A percentile compares a stretch with the other conserved stretches of the same genome.
These are phyloP conservation scores for Paguma larvata DNA, from an alignment of 2,797 vertebrate genomes.

Conservation along the genomic window DNA sequence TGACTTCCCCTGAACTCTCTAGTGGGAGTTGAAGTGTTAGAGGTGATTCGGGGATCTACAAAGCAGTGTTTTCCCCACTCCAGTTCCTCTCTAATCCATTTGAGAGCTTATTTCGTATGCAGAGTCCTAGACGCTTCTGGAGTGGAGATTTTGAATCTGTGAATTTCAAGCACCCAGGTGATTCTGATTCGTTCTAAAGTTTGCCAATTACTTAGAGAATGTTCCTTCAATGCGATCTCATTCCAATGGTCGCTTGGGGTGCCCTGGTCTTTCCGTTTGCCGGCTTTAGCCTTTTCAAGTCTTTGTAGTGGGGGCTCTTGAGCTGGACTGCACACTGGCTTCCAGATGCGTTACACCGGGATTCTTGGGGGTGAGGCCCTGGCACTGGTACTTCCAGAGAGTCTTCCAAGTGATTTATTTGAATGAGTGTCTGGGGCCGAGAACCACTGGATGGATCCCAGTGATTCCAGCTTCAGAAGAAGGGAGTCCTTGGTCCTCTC, in stretches of 20 bases:
- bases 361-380: neutral
- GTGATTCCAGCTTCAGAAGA: neutral
- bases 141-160: neutral
- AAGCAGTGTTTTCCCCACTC: neutral
- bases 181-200: neutral
- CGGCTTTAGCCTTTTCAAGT: neutral
- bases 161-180: neutral
- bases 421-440: neutral
- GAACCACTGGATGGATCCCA: neutral
- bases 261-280: neutral
- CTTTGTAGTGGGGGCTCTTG: neutral
- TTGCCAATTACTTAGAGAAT: neutral
- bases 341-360: neutral
- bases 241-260: rapidly evolving
- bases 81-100: too few species aligned
- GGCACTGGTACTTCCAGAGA: neutral
- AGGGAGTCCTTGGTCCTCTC: neutral
- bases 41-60: neutral
- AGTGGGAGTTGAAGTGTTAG: neutral
- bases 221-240: neutral
- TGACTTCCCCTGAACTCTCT: neutral
- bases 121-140: neutral
- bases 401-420: neutral
- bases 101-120: neutral
- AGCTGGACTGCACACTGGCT: neutral